A percentile compares a stretch with the other conserved stretches of the same genome.
These are phyloP conservation scores for Neodiprion lecontei DNA, from an alignment of 1,140 invertebrate genomes.

Conservation along the genomic window DNA sequence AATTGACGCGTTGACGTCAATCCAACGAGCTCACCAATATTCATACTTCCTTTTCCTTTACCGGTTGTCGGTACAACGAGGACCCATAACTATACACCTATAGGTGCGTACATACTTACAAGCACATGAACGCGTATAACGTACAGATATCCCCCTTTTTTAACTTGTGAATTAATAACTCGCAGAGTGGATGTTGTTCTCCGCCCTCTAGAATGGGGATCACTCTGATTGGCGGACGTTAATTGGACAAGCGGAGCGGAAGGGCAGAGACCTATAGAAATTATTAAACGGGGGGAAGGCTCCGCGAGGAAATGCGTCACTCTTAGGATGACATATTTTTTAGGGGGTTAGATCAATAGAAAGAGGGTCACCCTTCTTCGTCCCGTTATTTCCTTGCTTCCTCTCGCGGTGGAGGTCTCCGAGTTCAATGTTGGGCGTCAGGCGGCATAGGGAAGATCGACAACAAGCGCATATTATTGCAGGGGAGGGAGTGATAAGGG, in stretches of 20 bases:
- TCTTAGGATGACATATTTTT: background rate
- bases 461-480: no score
- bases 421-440: no score
- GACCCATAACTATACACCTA: background rate
- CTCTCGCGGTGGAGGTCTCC: no score
- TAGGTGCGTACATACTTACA: background rate
- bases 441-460: no score
- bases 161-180: constrained; percentile 1
- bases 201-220: background rate
- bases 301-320: background rate
- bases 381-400: background rate
- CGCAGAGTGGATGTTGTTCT: background rate
- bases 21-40: background rate
- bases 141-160: background rate
- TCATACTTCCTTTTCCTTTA: background rate
- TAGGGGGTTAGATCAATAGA: background rate
- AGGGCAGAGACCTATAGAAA: background rate
- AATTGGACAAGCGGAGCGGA: background rate
- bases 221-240: background rate
- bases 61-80: background rate
- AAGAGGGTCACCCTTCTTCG: background rate
- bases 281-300: background rate
- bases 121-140: background rate
- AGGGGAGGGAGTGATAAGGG: no score
- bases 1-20: background rate